A percentile compares a stretch with the other conserved stretches of the same genome.
These are phyloP conservation scores for Drosophila sp. DNA, from an alignment of 1,140 invertebrate species.

Conservation along the genomic window DNA sequence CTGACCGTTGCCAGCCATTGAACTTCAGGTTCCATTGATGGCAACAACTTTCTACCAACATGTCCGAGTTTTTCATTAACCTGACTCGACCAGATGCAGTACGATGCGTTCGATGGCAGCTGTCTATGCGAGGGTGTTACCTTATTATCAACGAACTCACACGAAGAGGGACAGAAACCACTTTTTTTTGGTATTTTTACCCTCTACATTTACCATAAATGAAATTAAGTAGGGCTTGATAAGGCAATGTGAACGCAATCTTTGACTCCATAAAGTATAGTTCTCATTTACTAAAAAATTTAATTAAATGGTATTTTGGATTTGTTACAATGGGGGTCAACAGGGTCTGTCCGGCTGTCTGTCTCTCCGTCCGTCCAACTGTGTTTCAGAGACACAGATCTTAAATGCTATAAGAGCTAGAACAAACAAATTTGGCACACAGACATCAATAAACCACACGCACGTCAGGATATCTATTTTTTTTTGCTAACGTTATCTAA, in stretches of 20 bases:
- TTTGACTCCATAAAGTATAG: not conserved
- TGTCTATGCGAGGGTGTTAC: constrained; percentile 63
- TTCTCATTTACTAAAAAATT: too few relatives aligned
- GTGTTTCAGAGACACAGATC: too few relatives aligned
- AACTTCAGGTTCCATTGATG: constrained; percentile 40
- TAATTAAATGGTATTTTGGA: too few relatives aligned
- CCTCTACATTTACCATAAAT: not conserved
- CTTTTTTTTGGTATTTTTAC: constrained; percentile 1
- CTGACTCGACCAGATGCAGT: constrained; percentile 76
- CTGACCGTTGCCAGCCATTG: constrained; percentile 30
- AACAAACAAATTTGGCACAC: too few relatives aligned
- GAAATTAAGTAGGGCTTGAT: not conserved
- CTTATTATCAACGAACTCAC: constrained; percentile 47
- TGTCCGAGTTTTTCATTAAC: constrained; percentile 77
- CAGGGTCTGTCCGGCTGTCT: too few relatives aligned
- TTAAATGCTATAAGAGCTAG: too few relatives aligned
- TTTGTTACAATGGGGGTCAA: too few relatives aligned
- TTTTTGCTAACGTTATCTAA: too few relatives aligned
- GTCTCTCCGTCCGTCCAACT: too few relatives aligned
- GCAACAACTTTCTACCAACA: constrained; percentile 46
- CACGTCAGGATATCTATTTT: not conserved
- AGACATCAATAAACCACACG: too few relatives aligned
- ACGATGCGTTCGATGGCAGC: constrained; percentile 46
- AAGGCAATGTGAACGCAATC: not conserved
- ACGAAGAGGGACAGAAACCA: not conserved